Evolutionary conservation across 2,113 vertebrate species (phyloP), one percentile per base, ranked within the genome.

Genomic region (Columbina picui): DNA sequence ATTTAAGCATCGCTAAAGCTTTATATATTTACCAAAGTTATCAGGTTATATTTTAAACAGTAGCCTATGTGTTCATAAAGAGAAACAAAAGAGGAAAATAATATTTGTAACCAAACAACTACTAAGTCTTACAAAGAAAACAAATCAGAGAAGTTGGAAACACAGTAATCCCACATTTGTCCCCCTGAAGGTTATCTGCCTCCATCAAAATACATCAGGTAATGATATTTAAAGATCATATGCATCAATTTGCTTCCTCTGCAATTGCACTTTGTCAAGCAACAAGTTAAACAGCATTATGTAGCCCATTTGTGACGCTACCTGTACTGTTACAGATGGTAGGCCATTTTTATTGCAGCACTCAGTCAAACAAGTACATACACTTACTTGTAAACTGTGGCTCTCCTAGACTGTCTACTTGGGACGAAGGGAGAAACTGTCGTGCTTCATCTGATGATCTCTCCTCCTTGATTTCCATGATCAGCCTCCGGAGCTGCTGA

Each of bases 401-500:
- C 29, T 97, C 96, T 79, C 93, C 94, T 14, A 95, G 20, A 10
- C 88, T 97, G 79, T 96, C 96, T 70, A 39, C 57, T 64, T 98
- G 98, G 41, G 96, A 84, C 17, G 97, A 61, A 32, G 98, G 93
- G 43, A 98, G 97, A 91, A 98, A 98, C 52, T 98, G 98, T 9
- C 43, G 97, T 53, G 95, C 96, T 96, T 98, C 97, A 64, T 97
- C 98, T 74, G 98, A 85, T 14, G 96, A 34, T 50, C 91, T 96
- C 95, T 98, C 98, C 70, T 97, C 98, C 92, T 98, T 98, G 95
- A 98, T 97, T 98, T 98, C 98, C 98, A 98, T 98, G 95, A 97
- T 98, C 75, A 96, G 4, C 29, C 43, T 93, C 79, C 15, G 61
- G 63, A 97, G 90, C 32, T 86, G 89, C 18, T 67, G 75, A 81